Base-by-base conservation (phyloP, 2,113 vertebrate genomes). In the Seriola dumerili region DNA sequence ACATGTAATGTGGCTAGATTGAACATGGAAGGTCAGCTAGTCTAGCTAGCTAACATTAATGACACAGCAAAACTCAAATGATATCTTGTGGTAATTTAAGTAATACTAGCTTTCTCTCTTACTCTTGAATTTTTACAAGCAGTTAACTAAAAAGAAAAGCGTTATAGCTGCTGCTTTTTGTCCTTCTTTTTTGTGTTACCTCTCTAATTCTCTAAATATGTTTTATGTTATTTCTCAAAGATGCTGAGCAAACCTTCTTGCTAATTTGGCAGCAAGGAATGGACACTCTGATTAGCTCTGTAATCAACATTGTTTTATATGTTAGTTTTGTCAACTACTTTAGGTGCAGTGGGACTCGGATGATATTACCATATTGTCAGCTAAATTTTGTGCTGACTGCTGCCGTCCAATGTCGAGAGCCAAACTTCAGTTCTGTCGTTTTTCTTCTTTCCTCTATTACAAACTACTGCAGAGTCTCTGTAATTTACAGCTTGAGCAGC, bases 331-430 rank as follows among this genome's bases (percentile, higher is more conserved):
- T 16, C 0, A 0, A 40, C 57, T 29, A 0, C 25, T 21, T 54
- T 11, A 55, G 17, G 50, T 70, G 57, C 40, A 57, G 2, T 40
- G 34, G 69, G 36, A 72, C 38, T 58, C 11, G 34, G 59, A 59
- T 4, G 12, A 40, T n/a, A n/a, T 57, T 48, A n/a, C 7, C 16
- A n/a, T n/a, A 12, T 55, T 64, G 58, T 36, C 23, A 32, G 64
- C 32, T 68, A 36, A 17, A 38, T 65, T 83, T 74, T 78, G 52
- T 74, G 63, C 86, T 61, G 50, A 77, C 40, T 52, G 36, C 61
- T 54, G 66, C 54, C 23, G 40, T 63, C 34, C 44, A 34, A 23
- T n/a, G 52, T 54, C 23, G 62, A 36, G 62, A 65, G 42, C 16
- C 25, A 21, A n/a, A 42, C 9, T 61, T n/a, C 40, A 42, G 40